These are phyloP conservation scores for Blastomussa wellsi DNA, from an alignment of 92 coral and sea anemone genomes.

Conservation along the genomic window DNA sequence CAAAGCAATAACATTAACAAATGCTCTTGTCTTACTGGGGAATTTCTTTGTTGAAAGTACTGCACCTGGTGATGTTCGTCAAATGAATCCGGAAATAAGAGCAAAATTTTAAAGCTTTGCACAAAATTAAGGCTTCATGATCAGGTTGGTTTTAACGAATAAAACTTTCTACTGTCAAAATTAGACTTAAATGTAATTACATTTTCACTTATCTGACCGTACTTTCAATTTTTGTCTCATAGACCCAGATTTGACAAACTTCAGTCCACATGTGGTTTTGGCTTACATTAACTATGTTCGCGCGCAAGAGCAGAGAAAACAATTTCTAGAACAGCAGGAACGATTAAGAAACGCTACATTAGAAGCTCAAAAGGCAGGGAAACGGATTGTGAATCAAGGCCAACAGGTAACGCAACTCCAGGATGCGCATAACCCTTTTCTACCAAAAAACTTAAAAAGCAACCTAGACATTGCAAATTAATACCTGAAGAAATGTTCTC, in stretches of 20 bases:
- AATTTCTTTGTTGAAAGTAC: too few relatives aligned
- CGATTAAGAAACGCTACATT: slow-evolving; percentile 44
- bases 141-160: not conserved
- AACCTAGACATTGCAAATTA: not conserved
- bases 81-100: too few relatives aligned
- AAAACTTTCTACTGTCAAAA: too few relatives aligned
- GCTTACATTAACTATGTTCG: slow-evolving; percentile 54
- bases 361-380: slow-evolving; percentile 24
- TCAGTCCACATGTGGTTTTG: slow-evolving; percentile 65
- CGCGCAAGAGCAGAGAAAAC: slow-evolving; percentile 25
- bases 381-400: slow-evolving; percentile 20
- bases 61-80: too few relatives aligned
- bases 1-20: too few relatives aligned
- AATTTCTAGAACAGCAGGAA: slow-evolving; percentile 42
- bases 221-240: not conserved
- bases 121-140: too few relatives aligned
- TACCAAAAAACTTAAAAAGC: not conserved
- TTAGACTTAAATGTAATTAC: too few relatives aligned
- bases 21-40: too few relatives aligned
- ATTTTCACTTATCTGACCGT: not conserved
- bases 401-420: not conserved
- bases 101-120: too few relatives aligned
- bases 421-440: not conserved
- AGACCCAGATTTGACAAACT: slow-evolving; percentile 73
- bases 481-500: too few relatives aligned